Base-by-base conservation (phyloP, 2,888 invertebrate species). In the Teinopalpus imperialis region DNA sequence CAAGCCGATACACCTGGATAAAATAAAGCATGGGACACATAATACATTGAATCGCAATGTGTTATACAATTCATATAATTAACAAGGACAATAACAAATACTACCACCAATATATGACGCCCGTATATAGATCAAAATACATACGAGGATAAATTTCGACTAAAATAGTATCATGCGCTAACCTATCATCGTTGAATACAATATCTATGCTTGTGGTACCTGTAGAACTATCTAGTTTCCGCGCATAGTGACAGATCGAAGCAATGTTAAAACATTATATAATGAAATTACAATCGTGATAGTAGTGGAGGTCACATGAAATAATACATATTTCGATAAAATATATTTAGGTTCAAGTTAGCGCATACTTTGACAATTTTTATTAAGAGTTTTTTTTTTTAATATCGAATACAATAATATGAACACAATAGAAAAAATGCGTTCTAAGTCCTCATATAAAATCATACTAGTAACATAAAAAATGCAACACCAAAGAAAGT, bases 401-500 rank as follows among this genome's bases (percentile, higher is more conserved):
- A 42, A 51, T 26, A 47, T 46, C 36, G 51, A 54, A 50, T 56
- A 61, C 51, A 55, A 44, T 48, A 56, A 40, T 49, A 61, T 53
- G 46, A 59, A 59, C 54, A 56, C 54, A 61, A 62, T 54, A 63
- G 41, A 61, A 51, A n/a, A 64, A 69, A 66, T 63, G 64, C 67
- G 53, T 59, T 58, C 52, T 57, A 75, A 74, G 72, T 72, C 68
- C 67, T 65, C 57, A 58, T 68, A 65, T 48, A 51, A 67, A 68
- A 70, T 61, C 61, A 64, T 61, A 66, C 61, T 66, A 69, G 58
- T 58, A n/a, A n/a, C 66, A 70, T 77, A 76, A 80, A 77, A 81
- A 81, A 81, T 69, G 74, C 73, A 66, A 62, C 74, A 74, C 79
- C 76, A 69, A 65, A 66, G 44, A 44, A 56, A 54, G 66, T 63